phyloP scores from a whole-genome alignment of 2,888 invertebrate species.

The Ceramica pisi region DNA sequence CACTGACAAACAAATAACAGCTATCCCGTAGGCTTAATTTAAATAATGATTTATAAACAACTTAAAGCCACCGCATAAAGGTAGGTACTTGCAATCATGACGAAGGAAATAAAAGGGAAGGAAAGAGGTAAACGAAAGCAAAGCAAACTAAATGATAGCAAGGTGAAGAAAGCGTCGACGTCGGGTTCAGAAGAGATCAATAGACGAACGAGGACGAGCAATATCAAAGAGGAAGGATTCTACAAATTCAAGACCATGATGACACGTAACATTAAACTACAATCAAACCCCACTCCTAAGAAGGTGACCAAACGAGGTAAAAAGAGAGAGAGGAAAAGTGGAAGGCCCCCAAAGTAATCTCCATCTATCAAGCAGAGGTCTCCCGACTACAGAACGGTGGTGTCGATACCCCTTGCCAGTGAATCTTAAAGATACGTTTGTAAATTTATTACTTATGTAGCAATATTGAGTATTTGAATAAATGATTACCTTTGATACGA shows the following conservation, averaged over 20 bases:
- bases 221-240: slow-evolving; percentile 79
- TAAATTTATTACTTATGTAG: slow-evolving; percentile 67
- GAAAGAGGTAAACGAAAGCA: slow-evolving; percentile 65
- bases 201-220: slow-evolving; percentile 73
- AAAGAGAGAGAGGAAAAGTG: slow-evolving; percentile 71
- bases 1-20: slow-evolving; percentile 60
- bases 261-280: slow-evolving; percentile 72
- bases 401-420: slow-evolving; percentile 61
- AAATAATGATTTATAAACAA: slow-evolving; percentile 53
- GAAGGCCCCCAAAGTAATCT: slow-evolving; percentile 71
- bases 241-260: slow-evolving; percentile 80
- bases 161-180: slow-evolving; percentile 54
- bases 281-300: slow-evolving; percentile 55
- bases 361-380: slow-evolving; percentile 69
- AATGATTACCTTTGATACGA: slow-evolving; percentile 55
- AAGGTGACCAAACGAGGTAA: slow-evolving; percentile 69
- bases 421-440: slow-evolving; percentile 70
- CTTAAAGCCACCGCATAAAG: slow-evolving; percentile 34
- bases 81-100: slow-evolving; percentile 65
- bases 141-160: slow-evolving; percentile 62
- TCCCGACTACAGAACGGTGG: slow-evolving; percentile 54
- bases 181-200: slow-evolving; percentile 46
- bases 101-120: slow-evolving; percentile 69
- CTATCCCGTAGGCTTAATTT: slow-evolving; percentile 69
- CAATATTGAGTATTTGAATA: slow-evolving; percentile 69